These are phyloP conservation scores for Phyllostomus discolor DNA, from an alignment of 2,113 vertebrate species.

Conservation along the genomic window DNA sequence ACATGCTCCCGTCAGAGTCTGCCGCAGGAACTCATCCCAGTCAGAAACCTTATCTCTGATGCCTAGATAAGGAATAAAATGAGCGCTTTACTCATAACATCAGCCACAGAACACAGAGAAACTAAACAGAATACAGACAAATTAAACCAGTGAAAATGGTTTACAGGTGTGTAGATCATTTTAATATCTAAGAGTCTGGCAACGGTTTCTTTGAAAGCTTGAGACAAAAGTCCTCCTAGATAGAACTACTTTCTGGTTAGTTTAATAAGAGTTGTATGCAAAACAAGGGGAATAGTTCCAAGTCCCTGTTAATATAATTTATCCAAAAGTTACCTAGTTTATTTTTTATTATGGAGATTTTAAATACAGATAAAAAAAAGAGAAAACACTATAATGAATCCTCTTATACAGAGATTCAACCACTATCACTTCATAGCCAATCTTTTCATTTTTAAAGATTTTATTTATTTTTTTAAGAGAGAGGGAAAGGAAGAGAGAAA, in stretches of 20 bases:
- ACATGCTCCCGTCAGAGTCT: slow-evolving; percentile 86
- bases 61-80: slow-evolving; percentile 79
- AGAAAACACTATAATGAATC: slow-evolving; percentile 11
- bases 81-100: background rate
- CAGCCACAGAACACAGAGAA: background rate
- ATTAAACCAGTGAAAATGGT: background rate
- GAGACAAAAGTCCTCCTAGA: background rate
- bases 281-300: background rate
- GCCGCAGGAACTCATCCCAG: slow-evolving; percentile 89
- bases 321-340: background rate
- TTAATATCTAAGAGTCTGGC: background rate
- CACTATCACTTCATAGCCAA: background rate
- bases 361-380: slow-evolving; percentile 17
- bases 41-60: slow-evolving; percentile 92
- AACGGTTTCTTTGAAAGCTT: background rate
- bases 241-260: background rate
- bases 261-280: background rate
- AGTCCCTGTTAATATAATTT: background rate
- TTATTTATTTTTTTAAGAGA: too few species aligned
- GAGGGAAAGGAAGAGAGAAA: too few species aligned
- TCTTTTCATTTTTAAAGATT: too few species aligned
- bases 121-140: background rate
- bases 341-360: background rate
- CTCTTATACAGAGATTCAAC: background rate
- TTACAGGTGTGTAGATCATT: background rate